Evolutionary conservation across 2,888 invertebrate species (phyloP).

Genomic region (Anthophora plumipes): DNA sequence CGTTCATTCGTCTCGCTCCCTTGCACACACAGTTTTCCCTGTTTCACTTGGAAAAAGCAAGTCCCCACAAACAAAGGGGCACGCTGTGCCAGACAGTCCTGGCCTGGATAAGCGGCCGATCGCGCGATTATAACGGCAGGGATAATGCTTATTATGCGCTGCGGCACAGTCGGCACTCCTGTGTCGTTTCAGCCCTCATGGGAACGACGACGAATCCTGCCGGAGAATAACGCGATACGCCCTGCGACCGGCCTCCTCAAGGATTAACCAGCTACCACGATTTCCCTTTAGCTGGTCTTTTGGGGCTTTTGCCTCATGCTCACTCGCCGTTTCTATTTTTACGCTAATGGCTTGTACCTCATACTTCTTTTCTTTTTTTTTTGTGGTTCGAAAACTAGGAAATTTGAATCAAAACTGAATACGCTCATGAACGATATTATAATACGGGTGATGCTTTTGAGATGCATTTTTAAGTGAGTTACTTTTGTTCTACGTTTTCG

Average conservation of each 20-base stretch:
- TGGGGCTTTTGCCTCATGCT: conserved; percentile 17
- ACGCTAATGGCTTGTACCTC: conserved; percentile 39
- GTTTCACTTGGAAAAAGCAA: conserved; percentile 70
- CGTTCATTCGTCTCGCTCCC: conserved; percentile 15
- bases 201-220: conserved; percentile 40
- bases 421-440: neutral
- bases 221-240: conserved; percentile 59
- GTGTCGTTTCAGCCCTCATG: conserved; percentile 56
- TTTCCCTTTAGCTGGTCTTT: conserved; percentile 58
- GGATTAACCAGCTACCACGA: conserved; percentile 69
- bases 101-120: conserved; percentile 75
- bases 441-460: neutral
- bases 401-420: conserved; percentile 14
- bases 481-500: neutral
- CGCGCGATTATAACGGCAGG: conserved; percentile 79
- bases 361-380: neutral
- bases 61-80: conserved; percentile 76
- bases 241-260: conserved; percentile 63
- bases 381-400: conserved; percentile 5
- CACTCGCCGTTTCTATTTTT: conserved; percentile 39
- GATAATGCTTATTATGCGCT: conserved; percentile 78
- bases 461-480: too few relatives aligned
- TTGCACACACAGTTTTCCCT: conserved; percentile 30
- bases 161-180: conserved; percentile 50
- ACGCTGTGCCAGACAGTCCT: conserved; percentile 74